Evolutionary conservation across 2,797 vertebrate genomes (phyloP).

Genomic region (Pipistrellus kuhlii): DNA sequence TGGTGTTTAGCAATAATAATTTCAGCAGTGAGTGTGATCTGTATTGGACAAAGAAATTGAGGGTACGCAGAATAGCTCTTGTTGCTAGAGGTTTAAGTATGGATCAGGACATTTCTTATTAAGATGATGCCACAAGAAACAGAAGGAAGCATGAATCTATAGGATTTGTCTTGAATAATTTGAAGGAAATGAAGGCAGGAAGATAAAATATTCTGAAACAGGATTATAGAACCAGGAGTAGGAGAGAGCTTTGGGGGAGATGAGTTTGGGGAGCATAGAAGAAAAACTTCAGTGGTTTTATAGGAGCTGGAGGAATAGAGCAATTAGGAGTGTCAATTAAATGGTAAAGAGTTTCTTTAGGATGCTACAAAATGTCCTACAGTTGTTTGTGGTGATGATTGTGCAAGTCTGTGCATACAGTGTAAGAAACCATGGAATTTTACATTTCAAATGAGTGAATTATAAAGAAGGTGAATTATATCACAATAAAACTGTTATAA

Average conservation of each 20-base stretch:
- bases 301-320: too few relatives aligned
- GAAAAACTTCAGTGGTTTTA: background rate
- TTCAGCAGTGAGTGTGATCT: background rate
- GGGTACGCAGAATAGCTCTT: background rate
- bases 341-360: background rate
- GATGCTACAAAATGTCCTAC: background rate
- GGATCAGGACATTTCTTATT: background rate
- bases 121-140: background rate
- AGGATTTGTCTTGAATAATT: background rate
- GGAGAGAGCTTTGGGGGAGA: background rate
- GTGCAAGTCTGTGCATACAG: background rate
- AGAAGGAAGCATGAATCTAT: background rate
- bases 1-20: background rate
- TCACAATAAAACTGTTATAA: background rate
- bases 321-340: background rate
- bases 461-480: background rate
- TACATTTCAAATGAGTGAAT: background rate
- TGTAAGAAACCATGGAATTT: background rate
- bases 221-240: background rate
- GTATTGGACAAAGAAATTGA: background rate
- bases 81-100: background rate
- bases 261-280: background rate
- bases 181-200: background rate
- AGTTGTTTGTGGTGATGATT: background rate
- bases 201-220: conserved; percentile 40